Evolutionary conservation across 2,888 invertebrate species (phyloP).

Genomic region (Apodemia duryi): DNA sequence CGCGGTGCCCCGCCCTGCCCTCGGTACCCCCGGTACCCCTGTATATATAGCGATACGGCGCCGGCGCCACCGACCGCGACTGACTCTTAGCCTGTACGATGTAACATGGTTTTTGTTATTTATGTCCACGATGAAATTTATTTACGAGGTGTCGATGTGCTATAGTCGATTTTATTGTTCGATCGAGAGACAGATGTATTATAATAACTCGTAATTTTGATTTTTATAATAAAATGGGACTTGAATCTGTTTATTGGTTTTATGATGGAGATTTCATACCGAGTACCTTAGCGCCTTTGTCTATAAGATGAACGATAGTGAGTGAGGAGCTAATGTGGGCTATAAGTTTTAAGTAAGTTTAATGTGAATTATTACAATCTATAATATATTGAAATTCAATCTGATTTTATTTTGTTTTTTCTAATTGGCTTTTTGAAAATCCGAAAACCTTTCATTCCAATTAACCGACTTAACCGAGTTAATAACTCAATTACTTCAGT

Average conservation of each 20-base stretch:
- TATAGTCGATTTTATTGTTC: conserved; percentile 74
- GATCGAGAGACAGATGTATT: conserved; percentile 75
- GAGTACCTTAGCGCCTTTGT: conserved; percentile 76
- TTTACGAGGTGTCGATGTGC: conserved; percentile 73
- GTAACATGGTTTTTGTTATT: conserved; percentile 62
- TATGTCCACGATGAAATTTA: conserved; percentile 69
- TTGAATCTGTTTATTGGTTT: conserved; percentile 79
- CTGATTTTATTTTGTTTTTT: conserved; percentile 77
- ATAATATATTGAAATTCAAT: conserved; percentile 80
- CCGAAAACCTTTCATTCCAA: conserved; percentile 46
- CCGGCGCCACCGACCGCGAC: conserved; percentile 42
- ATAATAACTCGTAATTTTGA: conserved; percentile 76
- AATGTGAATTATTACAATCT: conserved; percentile 79
- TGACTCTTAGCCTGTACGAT: conserved; percentile 53
- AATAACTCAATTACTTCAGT: conserved; percentile 17
- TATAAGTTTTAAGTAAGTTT: conserved; percentile 77
- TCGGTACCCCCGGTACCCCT: conserved; percentile 26
- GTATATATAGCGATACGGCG: conserved; percentile 69
- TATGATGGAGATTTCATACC: conserved; percentile 78
- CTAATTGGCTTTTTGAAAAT: conserved; percentile 69
- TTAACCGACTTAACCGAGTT: conserved; percentile 28
- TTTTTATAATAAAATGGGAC: conserved; percentile 80
- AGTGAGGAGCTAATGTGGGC: conserved; percentile 77
- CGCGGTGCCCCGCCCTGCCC: too few relatives aligned
- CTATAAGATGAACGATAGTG: conserved; percentile 66